Conservation (phyloP, 2,888 invertebrate species). For the Tenthredo livida region DNA sequence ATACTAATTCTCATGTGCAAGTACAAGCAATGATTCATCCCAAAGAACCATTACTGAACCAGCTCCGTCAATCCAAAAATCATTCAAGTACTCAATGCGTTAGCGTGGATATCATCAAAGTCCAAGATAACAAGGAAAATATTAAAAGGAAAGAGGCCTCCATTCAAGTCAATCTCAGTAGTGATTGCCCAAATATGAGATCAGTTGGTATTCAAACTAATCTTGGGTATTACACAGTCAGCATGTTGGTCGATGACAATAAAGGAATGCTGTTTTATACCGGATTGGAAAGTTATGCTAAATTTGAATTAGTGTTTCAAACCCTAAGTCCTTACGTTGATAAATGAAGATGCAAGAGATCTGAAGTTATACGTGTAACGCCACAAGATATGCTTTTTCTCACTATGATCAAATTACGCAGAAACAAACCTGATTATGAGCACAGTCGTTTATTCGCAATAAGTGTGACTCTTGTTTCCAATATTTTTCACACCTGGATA, state of each 20-base stretch:
- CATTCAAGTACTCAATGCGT: too few species aligned
- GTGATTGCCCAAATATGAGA: neutral
- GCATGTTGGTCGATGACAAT: neutral
- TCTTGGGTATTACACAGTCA: neutral
- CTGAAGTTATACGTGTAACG: slow-evolving; percentile 48
- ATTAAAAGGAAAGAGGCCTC: neutral
- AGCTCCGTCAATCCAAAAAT: too few species aligned
- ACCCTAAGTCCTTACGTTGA: slow-evolving; percentile 49
- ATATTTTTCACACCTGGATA: slow-evolving; percentile 61
- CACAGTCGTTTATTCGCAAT: slow-evolving; percentile 57
- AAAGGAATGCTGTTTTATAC: slow-evolving; percentile 55
- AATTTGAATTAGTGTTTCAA: slow-evolving; percentile 55
- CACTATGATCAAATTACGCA: slow-evolving; percentile 57
- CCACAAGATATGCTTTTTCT: slow-evolving; percentile 56
- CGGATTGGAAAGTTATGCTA: slow-evolving; percentile 55
- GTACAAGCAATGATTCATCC: too few species aligned
- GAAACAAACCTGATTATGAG: slow-evolving; percentile 55
- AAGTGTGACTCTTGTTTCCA: slow-evolving; percentile 52
- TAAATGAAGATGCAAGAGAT: slow-evolving; percentile 43
- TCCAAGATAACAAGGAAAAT: neutral
- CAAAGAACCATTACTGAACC: too few species aligned
- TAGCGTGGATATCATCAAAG: too few species aligned
- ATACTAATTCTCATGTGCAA: too few species aligned
- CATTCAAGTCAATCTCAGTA: neutral
- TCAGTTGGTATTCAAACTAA: neutral